Conservation (phyloP, 2,797 vertebrate genomes). For the Malacoraja senta region DNA sequence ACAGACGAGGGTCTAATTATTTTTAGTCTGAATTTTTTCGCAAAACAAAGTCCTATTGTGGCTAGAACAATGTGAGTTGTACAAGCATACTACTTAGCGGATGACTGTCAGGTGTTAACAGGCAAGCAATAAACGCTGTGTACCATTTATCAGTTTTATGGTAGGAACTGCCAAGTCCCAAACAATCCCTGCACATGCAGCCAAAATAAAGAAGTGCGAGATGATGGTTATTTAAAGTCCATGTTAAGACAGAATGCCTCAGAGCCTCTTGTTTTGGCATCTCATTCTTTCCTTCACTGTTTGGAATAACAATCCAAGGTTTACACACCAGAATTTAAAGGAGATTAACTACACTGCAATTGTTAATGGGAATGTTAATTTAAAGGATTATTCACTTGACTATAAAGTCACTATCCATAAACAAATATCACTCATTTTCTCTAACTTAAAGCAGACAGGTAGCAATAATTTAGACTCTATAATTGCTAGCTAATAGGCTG, state of each 20-base stretch:
- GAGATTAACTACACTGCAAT: neutral
- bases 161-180: neutral
- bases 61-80: neutral
- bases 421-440: neutral
- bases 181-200: neutral
- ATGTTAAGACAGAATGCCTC: neutral
- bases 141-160: neutral
- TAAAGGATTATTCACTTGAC: neutral
- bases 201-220: constrained; percentile 20
- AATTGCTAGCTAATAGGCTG: neutral
- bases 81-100: neutral
- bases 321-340: neutral
- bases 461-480: neutral
- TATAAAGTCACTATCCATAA: neutral
- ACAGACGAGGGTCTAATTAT: neutral
- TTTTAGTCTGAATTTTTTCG: neutral
- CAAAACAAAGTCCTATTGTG: neutral
- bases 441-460: neutral
- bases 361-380: constrained; percentile 8
- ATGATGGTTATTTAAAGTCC: constrained; percentile 5
- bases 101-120: constrained; percentile 36
- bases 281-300: constrained; percentile 4
- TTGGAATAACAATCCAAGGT: neutral
- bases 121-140: constrained; percentile 25
- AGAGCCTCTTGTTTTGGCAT: constrained; percentile 17